phyloP scores from a whole-genome alignment of 2,888 invertebrate species.

The Odontothrips loti region DNA sequence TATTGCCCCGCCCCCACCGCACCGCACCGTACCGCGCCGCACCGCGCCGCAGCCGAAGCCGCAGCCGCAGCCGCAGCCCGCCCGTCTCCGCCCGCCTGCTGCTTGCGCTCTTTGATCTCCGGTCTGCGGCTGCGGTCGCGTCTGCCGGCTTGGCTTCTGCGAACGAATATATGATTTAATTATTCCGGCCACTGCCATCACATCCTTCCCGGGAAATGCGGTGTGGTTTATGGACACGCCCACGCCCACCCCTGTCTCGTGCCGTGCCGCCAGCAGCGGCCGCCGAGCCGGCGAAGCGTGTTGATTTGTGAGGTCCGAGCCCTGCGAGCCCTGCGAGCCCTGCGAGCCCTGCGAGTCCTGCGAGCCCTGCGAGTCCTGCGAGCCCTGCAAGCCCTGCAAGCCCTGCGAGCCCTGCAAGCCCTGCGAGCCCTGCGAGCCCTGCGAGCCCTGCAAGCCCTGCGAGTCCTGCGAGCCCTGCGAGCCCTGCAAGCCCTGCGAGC shows the following conservation, averaged over 20 bases:
- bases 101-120: not conserved
- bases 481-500: not conserved
- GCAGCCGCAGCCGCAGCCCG: not conserved
- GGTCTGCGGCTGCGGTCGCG: too few species aligned
- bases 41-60: not conserved
- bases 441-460: too few species aligned
- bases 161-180: not conserved
- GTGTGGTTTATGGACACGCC: not conserved
- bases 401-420: not conserved
- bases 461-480: not conserved
- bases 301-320: constrained; percentile 1
- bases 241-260: not conserved
- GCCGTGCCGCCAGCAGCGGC: not conserved
- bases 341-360: not conserved
- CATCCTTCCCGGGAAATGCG: not conserved
- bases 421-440: not conserved
- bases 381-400: not conserved
- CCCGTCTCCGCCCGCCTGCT: not conserved
- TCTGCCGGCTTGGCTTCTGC: not conserved
- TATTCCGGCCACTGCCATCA: not conserved
- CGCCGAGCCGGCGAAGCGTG: not conserved
- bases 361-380: not conserved
- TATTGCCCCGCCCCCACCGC: not conserved
- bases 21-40: not conserved
- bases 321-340: not conserved